phyloP scores from a whole-genome alignment of 2,888 invertebrate species.

The Acanthopleura granulata region DNA sequence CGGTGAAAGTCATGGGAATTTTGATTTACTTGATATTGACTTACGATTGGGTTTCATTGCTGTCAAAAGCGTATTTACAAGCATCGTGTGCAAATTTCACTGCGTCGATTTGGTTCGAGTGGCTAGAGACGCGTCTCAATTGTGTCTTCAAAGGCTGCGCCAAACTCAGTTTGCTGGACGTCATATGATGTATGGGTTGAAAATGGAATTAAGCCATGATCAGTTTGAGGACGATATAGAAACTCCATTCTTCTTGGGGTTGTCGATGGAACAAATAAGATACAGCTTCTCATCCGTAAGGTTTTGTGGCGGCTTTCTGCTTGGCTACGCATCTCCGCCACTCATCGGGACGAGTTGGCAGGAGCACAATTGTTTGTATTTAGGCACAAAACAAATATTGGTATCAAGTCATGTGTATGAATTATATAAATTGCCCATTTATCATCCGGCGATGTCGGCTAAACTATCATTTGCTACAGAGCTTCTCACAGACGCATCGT shows the following conservation, averaged over 20 bases:
- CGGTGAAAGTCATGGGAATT: conserved; percentile 16
- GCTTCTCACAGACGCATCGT: no score
- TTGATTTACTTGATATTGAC: conserved; percentile 20
- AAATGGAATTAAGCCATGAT: conserved; percentile 18
- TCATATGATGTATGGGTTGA: conserved; percentile 10
- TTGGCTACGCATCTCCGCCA: neutral
- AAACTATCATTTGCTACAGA: no score
- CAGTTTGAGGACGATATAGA: conserved; percentile 11
- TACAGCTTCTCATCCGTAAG: neutral
- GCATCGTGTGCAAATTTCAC: conserved; percentile 3
- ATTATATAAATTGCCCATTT: neutral
- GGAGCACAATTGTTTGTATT: neutral
- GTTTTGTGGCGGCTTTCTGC: neutral
- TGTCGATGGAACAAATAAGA: conserved; percentile 12
- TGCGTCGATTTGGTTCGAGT: neutral
- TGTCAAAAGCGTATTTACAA: conserved; percentile 20
- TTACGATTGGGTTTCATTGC: conserved; percentile 19
- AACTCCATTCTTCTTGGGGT: neutral
- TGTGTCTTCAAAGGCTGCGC: neutral
- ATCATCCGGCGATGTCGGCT: neutral
- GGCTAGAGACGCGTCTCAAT: neutral
- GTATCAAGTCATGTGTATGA: conserved; percentile 4
- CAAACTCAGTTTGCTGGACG: neutral
- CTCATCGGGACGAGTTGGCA: neutral
- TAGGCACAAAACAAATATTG: conserved; percentile 9